A percentile compares a stretch with the other conserved stretches of the same genome.
Evolutionary conservation across 2,888 invertebrate species (phyloP).

Genomic region (Drosophila koepferae): DNA sequence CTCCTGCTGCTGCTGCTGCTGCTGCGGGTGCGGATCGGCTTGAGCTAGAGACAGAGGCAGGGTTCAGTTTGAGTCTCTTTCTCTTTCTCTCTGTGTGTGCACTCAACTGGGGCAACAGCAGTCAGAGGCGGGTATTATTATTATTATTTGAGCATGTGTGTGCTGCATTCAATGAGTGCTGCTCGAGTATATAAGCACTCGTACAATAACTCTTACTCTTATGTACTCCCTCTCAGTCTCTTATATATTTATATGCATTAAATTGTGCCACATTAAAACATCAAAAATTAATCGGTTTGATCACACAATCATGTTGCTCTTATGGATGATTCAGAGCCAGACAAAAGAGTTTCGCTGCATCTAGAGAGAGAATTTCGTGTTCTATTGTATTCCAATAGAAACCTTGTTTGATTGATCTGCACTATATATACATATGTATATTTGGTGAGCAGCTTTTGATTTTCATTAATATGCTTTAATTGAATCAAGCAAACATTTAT

Average conservation of each 20-base stretch:
- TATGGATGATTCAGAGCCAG: constrained; percentile 58
- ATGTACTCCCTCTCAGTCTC: neutral
- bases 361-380: constrained; percentile 12
- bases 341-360: constrained; percentile 21
- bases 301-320: constrained; percentile 64
- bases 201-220: constrained; percentile 1
- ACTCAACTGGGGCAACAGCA: constrained; percentile 47
- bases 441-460: constrained; percentile 6
- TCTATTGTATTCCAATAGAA: constrained; percentile 18
- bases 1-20: constrained; percentile 20
- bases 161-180: constrained; percentile 15
- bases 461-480: constrained; percentile 21
- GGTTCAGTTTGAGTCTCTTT: constrained; percentile 1
- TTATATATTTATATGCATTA: constrained; percentile 12
- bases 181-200: constrained; percentile 20
- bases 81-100: constrained; percentile 16
- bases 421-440: neutral
- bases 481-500: constrained; percentile 34
- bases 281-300: constrained; percentile 64
- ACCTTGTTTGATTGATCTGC: constrained; percentile 1
- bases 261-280: constrained; percentile 58
- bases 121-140: constrained; percentile 61
- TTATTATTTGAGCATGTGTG: constrained; percentile 59
- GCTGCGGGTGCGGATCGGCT: constrained; percentile 54
- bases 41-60: constrained; percentile 29